Conservation (phyloP, 53 echinoderm and acorn worm species). For the Luidia sarsii region DNA sequence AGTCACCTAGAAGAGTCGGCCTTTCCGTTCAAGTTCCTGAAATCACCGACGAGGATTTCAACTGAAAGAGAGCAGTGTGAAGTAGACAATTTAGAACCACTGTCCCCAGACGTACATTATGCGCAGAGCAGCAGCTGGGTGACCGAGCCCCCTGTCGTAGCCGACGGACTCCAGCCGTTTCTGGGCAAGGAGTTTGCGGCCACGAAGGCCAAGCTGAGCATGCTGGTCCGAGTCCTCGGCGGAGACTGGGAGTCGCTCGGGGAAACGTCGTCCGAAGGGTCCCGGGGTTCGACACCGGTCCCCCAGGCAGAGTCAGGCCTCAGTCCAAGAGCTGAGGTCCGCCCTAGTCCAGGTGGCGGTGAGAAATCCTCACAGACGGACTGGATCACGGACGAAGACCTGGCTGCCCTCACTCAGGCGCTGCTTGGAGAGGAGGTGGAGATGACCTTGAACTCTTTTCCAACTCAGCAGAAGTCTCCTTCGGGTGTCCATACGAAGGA, state of each 20-base stretch:
- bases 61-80: background rate
- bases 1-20: no score
- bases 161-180: constrained; percentile 46
- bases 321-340: background rate
- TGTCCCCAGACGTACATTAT: background rate
- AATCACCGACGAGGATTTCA: background rate
- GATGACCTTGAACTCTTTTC: background rate
- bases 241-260: constrained; percentile 49
- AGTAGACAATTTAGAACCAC: background rate
- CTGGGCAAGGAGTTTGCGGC: constrained; percentile 61
- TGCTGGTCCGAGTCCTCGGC: constrained; percentile 34
- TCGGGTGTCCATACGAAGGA: background rate
- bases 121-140: constrained; percentile 12
- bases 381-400: constrained; percentile 5
- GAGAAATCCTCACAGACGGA: constrained; percentile 31
- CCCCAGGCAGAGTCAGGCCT: background rate
- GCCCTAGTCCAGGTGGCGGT: no score
- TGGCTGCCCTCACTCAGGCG: background rate
- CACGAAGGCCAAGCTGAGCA: constrained; percentile 71
- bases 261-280: constrained; percentile 45
- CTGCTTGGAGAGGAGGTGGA: background rate
- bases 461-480: background rate
- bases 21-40: background rate
- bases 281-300: constrained; percentile 10
- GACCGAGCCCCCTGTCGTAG: constrained; percentile 27